Conservation (phyloP, 2,888 invertebrate genomes). For the Disparrhopalites patrizii region DNA sequence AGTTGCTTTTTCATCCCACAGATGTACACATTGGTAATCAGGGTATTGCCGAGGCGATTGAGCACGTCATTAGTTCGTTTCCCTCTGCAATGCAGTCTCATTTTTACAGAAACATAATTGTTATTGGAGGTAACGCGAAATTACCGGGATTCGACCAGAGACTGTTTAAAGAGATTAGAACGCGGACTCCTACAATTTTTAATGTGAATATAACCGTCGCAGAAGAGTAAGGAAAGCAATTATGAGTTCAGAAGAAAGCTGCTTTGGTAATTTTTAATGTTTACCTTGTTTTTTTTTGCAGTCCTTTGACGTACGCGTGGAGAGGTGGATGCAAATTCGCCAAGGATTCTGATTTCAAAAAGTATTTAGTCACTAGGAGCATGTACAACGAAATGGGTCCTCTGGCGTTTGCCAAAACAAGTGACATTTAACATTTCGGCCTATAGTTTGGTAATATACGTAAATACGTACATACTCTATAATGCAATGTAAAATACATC, state of each 20-base stretch:
- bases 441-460: neutral
- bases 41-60: conserved; percentile 87
- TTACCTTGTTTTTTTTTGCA: conserved; percentile 49
- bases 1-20: conserved; percentile 88
- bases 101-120: conserved; percentile 74
- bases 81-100: conserved; percentile 70
- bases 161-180: conserved; percentile 71
- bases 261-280: neutral
- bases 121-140: conserved; percentile 75
- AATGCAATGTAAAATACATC: no score
- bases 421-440: conserved; percentile 50
- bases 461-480: neutral
- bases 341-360: conserved; percentile 64
- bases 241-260: conserved; percentile 2
- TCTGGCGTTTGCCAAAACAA: conserved; percentile 56
- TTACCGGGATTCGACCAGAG: conserved; percentile 82
- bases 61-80: conserved; percentile 69
- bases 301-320: conserved; percentile 83
- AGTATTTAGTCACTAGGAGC: conserved; percentile 67
- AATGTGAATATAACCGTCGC: conserved; percentile 69
- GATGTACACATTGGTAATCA: conserved; percentile 87
- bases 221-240: conserved; percentile 58
- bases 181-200: conserved; percentile 70
- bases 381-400: conserved; percentile 87
- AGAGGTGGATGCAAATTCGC: conserved; percentile 76